These are phyloP conservation scores for Bos taurus DNA, from an alignment of 2,113 vertebrate species.

Conservation along the genomic window ARS-UCD2.0 NC_037343.1:65743001-65743500, in stretches of 20 bases:
- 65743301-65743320: conserved; percentile 2
- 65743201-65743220: not conserved
- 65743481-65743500: not conserved
- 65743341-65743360: not conserved
- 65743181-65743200: not conserved
- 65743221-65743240: not conserved
- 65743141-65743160: not conserved
- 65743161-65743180: not conserved
- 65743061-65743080: not conserved
- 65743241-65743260: not conserved
- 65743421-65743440: not conserved
- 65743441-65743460: not conserved
- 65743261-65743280: not conserved
- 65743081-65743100: not conserved
- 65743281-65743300: not conserved
- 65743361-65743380: not conserved
- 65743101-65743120: not conserved
- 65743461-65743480: not conserved
- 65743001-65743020: not conserved
- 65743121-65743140: not conserved
- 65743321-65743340: not conserved
- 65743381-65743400: not conserved
- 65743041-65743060: not conserved
- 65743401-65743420: not conserved
- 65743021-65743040: not conserved